A percentile compares a stretch with the other conserved stretches of the same genome.
These are phyloP conservation scores for Achroia grisella DNA, from an alignment of 1,140 invertebrate genomes.

Conservation along the genomic window DNA sequence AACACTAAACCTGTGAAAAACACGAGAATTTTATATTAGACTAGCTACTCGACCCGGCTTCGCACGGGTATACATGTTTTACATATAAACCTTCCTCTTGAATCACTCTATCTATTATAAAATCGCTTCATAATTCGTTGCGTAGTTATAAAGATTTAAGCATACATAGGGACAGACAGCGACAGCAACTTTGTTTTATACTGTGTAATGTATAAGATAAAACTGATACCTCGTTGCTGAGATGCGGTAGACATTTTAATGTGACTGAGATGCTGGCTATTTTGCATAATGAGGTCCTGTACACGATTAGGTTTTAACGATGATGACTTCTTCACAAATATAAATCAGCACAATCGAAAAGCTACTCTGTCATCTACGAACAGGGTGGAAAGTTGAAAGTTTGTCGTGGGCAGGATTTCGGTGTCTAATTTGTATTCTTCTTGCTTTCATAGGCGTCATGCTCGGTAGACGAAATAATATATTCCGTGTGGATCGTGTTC, in stretches of 20 bases:
- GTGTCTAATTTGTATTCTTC: conserved; percentile 52
- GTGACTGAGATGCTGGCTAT: conserved; percentile 37
- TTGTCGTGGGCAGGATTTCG: conserved; percentile 10
- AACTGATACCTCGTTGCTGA: conserved; percentile 1
- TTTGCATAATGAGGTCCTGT: conserved; percentile 59
- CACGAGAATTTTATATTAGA: no score
- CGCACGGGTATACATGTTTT: no score
- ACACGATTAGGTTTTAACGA: conserved; percentile 61
- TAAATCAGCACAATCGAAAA: not conserved
- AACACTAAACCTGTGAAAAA: no score
- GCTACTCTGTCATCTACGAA: not conserved
- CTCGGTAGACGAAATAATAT: conserved; percentile 51
- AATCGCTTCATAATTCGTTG: no score
- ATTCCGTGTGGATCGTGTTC: conserved; percentile 29
- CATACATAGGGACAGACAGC: no score
- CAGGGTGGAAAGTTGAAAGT: conserved; percentile 12
- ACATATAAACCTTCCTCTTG: no score
- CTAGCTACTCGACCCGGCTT: no score
- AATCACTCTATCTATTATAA: no score
- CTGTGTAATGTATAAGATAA: not conserved
- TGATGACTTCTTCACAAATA: conserved; percentile 44
- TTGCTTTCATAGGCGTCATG: conserved; percentile 43
- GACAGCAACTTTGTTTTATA: no score
- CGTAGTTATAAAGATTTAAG: no score
- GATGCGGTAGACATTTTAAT: conserved; percentile 30